Percentiles rank a stretch among this genome's conserved stretches.
These are phyloP conservation scores for Simalia tracyae DNA, from an alignment of 2,797 vertebrate genomes.

Conservation along the genomic window DNA sequence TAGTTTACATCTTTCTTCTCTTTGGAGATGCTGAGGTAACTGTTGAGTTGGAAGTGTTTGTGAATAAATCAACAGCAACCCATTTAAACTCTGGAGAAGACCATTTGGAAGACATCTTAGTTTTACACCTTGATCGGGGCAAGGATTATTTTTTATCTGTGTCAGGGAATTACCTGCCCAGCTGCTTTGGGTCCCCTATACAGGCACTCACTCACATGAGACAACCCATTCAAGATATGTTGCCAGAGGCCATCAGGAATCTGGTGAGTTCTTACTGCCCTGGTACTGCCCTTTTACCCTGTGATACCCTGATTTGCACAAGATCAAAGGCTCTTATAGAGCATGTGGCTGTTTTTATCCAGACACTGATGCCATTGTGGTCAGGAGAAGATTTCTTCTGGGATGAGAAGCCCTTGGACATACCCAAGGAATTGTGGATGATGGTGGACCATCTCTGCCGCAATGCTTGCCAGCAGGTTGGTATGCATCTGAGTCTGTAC, in stretches of 20 bases:
- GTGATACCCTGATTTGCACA: not conserved
- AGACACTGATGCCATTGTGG: slow-evolving; percentile 76
- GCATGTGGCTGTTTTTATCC: not conserved
- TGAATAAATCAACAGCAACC: slow-evolving; percentile 89
- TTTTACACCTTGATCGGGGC: slow-evolving; percentile 89
- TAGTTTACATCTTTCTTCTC: slow-evolving; percentile 2
- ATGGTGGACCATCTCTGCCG: slow-evolving; percentile 94
- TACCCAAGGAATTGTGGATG: slow-evolving; percentile 97
- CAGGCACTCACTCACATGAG: slow-evolving; percentile 83
- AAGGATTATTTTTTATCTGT: slow-evolving; percentile 98
- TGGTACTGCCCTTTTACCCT: no score
- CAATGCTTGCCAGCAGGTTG: slow-evolving; percentile 88
- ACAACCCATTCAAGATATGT: slow-evolving; percentile 89
- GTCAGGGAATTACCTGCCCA: slow-evolving; percentile 90
- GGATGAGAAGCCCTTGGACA: slow-evolving; percentile 82
- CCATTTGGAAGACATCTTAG: slow-evolving; percentile 92
- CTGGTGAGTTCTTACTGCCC: slow-evolving; percentile 76
- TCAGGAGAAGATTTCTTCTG: slow-evolving; percentile 46
- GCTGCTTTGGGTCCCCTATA: slow-evolving; percentile 91
- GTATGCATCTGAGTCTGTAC: slow-evolving; percentile 20
- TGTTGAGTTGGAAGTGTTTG: slow-evolving; percentile 91
- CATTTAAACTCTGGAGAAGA: slow-evolving; percentile 87
- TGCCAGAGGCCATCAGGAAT: slow-evolving; percentile 74
- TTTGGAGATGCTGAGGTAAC: slow-evolving; percentile 81
- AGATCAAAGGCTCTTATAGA: not conserved